phyloP scores from a whole-genome alignment of 2,888 invertebrate species.

The Poecilobothrus nobilitatus region DNA sequence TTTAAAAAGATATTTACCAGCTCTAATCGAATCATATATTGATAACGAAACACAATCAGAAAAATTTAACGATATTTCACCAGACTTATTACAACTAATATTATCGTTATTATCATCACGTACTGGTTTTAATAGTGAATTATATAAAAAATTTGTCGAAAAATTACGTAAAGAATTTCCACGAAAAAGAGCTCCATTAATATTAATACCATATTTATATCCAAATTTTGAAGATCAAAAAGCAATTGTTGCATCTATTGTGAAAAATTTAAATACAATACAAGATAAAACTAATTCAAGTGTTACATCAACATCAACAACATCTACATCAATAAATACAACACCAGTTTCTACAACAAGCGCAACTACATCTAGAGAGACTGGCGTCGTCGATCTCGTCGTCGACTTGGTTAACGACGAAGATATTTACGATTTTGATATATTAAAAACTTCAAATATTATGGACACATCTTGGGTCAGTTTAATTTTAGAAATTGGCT shows the following conservation, averaged over 20 bases:
- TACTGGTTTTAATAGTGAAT: constrained; percentile 60
- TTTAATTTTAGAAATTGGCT: constrained; percentile 82
- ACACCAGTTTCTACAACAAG: constrained; percentile 39
- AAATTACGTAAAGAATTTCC: constrained; percentile 81
- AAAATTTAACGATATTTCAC: constrained; percentile 81
- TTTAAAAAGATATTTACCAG: constrained; percentile 72
- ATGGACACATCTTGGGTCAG: constrained; percentile 74
- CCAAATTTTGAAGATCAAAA: constrained; percentile 18
- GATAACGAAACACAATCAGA: constrained; percentile 69
- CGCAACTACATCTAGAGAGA: neutral
- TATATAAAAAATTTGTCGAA: constrained; percentile 70
- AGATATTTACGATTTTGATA: neutral
- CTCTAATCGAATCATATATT: constrained; percentile 76
- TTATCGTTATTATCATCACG: constrained; percentile 50
- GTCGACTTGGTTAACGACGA: neutral
- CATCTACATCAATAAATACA: constrained; percentile 51
- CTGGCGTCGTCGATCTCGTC: neutral
- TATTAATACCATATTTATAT: constrained; percentile 80
- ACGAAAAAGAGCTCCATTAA: constrained; percentile 76
- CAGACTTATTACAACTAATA: constrained; percentile 80
- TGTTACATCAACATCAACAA: constrained; percentile 55
- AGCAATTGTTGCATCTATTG: neutral
- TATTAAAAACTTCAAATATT: constrained; percentile 45
- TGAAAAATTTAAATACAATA: constrained; percentile 3
- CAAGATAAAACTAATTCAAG: constrained; percentile 42